Evolutionary conservation across 1,140 invertebrate species (phyloP), one percentile per base, ranked within the genome.

Genomic region (Trinorchestia longiramus): DNA sequence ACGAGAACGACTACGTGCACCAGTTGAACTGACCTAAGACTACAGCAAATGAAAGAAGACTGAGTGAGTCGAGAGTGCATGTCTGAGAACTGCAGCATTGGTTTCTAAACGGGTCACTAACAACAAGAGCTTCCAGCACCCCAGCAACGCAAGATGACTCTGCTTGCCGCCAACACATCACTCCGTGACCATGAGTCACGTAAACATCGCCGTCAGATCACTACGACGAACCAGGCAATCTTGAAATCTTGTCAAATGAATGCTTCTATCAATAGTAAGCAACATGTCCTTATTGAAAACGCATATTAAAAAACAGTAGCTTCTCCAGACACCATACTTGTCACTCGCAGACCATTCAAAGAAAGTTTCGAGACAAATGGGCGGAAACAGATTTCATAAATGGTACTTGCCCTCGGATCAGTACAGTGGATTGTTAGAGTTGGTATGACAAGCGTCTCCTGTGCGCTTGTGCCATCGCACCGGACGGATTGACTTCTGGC

Each of bases 81-180:
- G 88, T 41, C n/a, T 42, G 88, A 42, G 41, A 43, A 42, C n/a
- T 42, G 41, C 62, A 77, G 62, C 62, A 77, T 36, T 77, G n/a
- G 88, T 90, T 90, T 42, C 88, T 28, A 90, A 90, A 41, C 88
- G 43, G 36, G 88, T 90, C 88, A 42, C 88, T 90, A 90, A 36
- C 23, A 90, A 90, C 88, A 90, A 15, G n/a, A n/a, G 43, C 88
- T 41, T 11, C 36, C 88, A 4, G 43, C 43, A 90, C 88, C 88
- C n/a, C n/a, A 90, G 88, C 43, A 90, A 90, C 88, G 88, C 4
- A 36, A 15, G 62, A 77, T 11, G 15, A 1, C 28, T 23, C 62
- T 77, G 15, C 62, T 77, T 77, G 1, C 62, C 62, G 88, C 15
- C 23, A 41, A 90, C 88, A 90, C 88, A 41, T 42, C 88, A 41